These are phyloP conservation scores for Morus bassanus DNA, from an alignment of 2,797 vertebrate species.

Conservation along the genomic window DNA sequence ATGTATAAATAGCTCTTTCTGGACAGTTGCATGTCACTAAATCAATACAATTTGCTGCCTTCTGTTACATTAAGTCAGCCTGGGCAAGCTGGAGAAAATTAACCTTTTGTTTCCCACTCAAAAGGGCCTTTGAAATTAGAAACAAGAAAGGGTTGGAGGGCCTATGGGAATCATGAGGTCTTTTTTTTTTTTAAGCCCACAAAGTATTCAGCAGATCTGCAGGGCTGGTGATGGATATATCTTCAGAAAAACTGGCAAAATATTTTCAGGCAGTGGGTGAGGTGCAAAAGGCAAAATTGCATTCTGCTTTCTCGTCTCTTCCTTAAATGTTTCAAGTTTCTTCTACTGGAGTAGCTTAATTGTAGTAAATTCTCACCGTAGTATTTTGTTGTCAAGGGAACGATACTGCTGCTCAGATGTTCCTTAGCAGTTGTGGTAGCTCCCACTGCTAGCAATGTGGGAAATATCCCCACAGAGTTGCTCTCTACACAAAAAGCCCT, in stretches of 20 bases:
- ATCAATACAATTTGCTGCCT: conserved; percentile 89
- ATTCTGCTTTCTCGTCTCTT: neutral
- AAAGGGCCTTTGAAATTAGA: conserved; percentile 76
- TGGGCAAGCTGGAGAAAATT: conserved; percentile 85
- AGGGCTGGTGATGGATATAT: neutral
- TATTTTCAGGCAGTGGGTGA: neutral
- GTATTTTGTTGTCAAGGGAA: neutral
- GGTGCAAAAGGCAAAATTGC: neutral
- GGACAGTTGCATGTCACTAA: conserved; percentile 87
- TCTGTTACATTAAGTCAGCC: conserved; percentile 87
- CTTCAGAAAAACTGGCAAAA: neutral
- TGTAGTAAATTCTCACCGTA: neutral
- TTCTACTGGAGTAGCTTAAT: neutral
- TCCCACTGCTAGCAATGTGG: neutral
- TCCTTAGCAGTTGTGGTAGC: neutral
- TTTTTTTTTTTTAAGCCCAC: neutral
- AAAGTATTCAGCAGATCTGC: neutral
- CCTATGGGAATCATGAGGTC: conserved; percentile 31
- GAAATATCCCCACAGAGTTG: neutral
- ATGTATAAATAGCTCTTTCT: conserved; percentile 87
- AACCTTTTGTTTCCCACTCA: conserved; percentile 84
- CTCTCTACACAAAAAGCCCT: neutral
- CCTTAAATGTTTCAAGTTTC: neutral
- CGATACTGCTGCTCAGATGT: neutral
- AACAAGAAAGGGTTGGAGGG: conserved; percentile 70